phyloP scores from a whole-genome alignment of 2,888 invertebrate species.

The Lycaena phlaeas region DNA sequence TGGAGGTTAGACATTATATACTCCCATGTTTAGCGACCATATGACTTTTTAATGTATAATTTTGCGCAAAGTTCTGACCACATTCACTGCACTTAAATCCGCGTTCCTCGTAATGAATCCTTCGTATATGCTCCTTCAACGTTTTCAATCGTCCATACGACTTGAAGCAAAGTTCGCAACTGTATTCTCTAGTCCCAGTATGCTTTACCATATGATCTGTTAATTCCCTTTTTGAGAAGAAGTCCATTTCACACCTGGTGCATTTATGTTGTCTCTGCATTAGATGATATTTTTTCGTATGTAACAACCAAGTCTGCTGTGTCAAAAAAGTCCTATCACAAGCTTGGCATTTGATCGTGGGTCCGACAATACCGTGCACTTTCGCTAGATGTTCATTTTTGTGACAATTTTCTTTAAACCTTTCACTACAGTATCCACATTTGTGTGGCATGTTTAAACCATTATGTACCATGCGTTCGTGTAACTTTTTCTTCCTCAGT shows the following conservation, averaged over 20 bases:
- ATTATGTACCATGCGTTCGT: conserved; percentile 23
- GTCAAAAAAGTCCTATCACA: conserved; percentile 31
- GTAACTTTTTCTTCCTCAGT: conserved; percentile 24
- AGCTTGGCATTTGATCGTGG: conserved; percentile 29
- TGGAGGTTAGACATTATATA: not conserved
- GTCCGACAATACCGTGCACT: conserved; percentile 29
- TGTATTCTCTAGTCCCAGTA: conserved; percentile 44
- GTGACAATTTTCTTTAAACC: conserved; percentile 27
- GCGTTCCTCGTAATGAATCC: conserved; percentile 22
- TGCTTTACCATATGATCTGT: conserved; percentile 42
- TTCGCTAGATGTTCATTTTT: conserved; percentile 33
- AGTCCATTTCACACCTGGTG: conserved; percentile 42
- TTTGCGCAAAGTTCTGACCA: conserved; percentile 35
- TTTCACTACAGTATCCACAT: conserved; percentile 33
- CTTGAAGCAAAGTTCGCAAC: conserved; percentile 41
- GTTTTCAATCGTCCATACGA: conserved; percentile 33
- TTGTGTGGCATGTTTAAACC: conserved; percentile 24
- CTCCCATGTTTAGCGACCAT: conserved; percentile 17
- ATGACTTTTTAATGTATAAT: conserved; percentile 32
- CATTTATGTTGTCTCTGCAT: conserved; percentile 43
- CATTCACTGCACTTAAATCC: conserved; percentile 28
- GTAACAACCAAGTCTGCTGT: conserved; percentile 26
- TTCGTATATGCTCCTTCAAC: conserved; percentile 36
- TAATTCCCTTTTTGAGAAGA: conserved; percentile 26
- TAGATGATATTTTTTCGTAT: conserved; percentile 41